Conservation (phyloP, 2,113 vertebrate genomes). For the Nothocercus julius region DNA sequence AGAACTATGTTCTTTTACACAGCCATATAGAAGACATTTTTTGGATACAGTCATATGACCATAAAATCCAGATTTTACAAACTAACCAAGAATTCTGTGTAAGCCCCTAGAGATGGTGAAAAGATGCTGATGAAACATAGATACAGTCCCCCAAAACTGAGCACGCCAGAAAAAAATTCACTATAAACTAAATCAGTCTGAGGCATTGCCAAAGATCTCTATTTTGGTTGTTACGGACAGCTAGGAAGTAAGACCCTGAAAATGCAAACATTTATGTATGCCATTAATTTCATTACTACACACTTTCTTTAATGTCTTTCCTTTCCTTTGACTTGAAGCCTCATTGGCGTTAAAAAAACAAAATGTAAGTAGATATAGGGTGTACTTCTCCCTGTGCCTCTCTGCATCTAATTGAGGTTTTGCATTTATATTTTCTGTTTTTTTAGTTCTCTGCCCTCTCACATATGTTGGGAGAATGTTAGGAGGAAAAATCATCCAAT, state of each 20-base stretch:
- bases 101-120: background rate
- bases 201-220: background rate
- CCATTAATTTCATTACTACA: background rate
- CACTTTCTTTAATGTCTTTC: background rate
- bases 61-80: background rate
- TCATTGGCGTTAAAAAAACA: background rate
- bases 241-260: background rate
- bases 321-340: background rate
- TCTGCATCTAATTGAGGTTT: background rate
- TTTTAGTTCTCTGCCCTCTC: background rate
- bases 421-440: background rate
- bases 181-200: background rate
- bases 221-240: background rate
- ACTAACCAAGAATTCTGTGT: background rate
- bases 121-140: background rate
- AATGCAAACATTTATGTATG: background rate
- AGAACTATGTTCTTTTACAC: background rate
- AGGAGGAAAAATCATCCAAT: background rate
- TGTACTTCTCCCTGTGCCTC: background rate
- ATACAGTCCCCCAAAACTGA: background rate
- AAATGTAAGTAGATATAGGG: background rate
- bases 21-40: background rate
- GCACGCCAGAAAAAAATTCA: background rate
- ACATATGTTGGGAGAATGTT: background rate
- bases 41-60: background rate